Conservation (phyloP, 2,888 invertebrate genomes). For the Mimumesa dahlbomi region DNA sequence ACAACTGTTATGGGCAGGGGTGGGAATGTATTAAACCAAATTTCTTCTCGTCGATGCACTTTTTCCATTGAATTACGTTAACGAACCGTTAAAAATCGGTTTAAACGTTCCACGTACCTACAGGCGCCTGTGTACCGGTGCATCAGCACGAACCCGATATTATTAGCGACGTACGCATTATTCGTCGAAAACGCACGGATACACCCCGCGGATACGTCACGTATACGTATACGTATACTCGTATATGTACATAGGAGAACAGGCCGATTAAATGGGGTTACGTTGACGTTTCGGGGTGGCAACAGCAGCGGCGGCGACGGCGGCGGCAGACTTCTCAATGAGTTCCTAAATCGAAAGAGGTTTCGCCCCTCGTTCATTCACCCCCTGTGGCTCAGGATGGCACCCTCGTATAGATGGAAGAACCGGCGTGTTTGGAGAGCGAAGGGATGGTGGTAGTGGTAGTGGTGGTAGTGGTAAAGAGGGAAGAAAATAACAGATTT, state of each 20-base stretch:
- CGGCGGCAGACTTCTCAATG: slow-evolving; percentile 71
- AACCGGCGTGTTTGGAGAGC: slow-evolving; percentile 53
- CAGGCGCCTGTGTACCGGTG: slow-evolving; percentile 18
- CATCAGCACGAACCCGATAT: slow-evolving; percentile 32
- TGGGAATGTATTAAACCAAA: too few species aligned
- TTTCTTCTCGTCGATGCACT: slow-evolving; percentile 37
- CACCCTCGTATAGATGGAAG: slow-evolving; percentile 50
- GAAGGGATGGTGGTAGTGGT: slow-evolving; percentile 35
- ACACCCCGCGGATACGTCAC: neutral
- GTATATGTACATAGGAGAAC: slow-evolving; percentile 16
- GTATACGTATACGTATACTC: slow-evolving; percentile 20
- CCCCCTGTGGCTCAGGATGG: slow-evolving; percentile 56
- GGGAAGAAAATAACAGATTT: slow-evolving; percentile 68
- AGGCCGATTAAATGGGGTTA: slow-evolving; percentile 48
- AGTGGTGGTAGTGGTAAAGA: slow-evolving; percentile 42
- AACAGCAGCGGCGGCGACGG: slow-evolving; percentile 55
- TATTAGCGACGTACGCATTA: slow-evolving; percentile 40
- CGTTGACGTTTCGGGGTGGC: slow-evolving; percentile 55
- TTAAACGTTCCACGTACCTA: too few species aligned
- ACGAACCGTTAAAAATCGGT: slow-evolving; percentile 49
- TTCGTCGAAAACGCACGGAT: slow-evolving; percentile 1
- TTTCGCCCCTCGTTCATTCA: slow-evolving; percentile 66
- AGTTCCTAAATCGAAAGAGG: slow-evolving; percentile 73
- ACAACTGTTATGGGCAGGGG: neutral
- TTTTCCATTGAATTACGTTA: slow-evolving; percentile 24